Conservation (phyloP, 2,113 vertebrate genomes). For the Carettochelys insculpta region DNA sequence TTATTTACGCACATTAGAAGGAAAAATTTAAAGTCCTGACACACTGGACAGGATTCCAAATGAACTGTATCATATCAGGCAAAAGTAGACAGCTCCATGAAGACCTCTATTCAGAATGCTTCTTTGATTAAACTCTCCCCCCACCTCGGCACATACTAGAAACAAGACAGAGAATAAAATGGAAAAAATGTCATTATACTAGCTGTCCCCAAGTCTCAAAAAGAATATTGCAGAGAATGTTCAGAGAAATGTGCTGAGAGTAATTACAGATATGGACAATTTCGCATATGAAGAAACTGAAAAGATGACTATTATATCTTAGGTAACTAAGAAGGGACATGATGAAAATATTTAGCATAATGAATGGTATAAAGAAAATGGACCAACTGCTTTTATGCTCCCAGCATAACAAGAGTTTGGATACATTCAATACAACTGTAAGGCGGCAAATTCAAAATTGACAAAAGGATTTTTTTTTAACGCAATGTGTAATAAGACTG, state of each 20-base stretch:
- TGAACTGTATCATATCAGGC: not conserved
- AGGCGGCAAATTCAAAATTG: not conserved
- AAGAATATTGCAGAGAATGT: not conserved
- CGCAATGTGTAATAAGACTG: not conserved
- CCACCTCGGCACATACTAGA: no score
- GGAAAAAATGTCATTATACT: not conserved
- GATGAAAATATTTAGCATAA: not conserved
- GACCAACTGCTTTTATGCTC: not conserved
- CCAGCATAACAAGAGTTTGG: not conserved
- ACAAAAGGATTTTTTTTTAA: not conserved
- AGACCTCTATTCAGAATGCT: not conserved
- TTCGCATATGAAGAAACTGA: conserved; percentile 5
- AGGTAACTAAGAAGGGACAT: not conserved
- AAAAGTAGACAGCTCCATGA: not conserved
- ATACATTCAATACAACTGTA: not conserved
- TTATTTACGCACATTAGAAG: not conserved
- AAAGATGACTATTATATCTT: not conserved
- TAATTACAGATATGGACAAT: conserved; percentile 31
- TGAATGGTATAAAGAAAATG: not conserved
- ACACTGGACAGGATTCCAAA: not conserved
- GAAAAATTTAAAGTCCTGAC: rapidly evolving
- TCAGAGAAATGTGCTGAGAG: not conserved
- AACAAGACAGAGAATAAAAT: conserved; percentile 6
- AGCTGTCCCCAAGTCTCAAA: not conserved
- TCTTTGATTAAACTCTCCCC: not conserved